Percentiles rank a stretch among this genome's conserved stretches.
These are phyloP conservation scores for Columba janthina DNA, from an alignment of 2,113 vertebrate species.

Conservation along the genomic window DNA sequence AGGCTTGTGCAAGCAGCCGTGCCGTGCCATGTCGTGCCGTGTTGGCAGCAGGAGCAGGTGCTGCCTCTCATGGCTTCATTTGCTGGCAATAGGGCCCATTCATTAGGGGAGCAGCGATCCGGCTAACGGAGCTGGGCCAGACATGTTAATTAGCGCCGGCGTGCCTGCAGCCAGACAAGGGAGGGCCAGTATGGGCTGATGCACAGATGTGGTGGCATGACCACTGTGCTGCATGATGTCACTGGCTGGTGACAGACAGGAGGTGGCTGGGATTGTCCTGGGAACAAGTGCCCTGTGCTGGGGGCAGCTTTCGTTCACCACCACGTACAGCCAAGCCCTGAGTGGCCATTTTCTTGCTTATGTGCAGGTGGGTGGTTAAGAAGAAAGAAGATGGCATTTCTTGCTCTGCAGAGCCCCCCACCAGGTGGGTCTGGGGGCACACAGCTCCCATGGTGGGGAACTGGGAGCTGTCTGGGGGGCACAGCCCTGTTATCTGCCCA, in stretches of 20 bases:
- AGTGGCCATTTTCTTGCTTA: not conserved
- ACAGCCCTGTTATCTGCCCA: fast-evolving
- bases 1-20: not conserved
- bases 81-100: not conserved
- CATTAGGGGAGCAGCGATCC: slow-evolving; percentile 19
- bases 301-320: not conserved
- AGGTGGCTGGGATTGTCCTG: fast-evolving
- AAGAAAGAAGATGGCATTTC: not conserved
- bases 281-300: not conserved
- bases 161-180: not conserved
- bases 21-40: not conserved
- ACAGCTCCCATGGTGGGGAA: not conserved
- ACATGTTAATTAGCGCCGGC: slow-evolving; percentile 1
- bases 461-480: not conserved
- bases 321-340: fast-evolving
- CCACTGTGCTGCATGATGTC: not conserved
- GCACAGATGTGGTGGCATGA: not conserved
- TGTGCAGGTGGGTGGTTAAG: not conserved
- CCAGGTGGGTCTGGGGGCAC: not conserved
- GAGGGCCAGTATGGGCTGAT: not conserved
- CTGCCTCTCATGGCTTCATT: not conserved
- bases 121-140: slow-evolving; percentile 28
- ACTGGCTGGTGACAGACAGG: not conserved
- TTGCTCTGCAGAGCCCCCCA: not conserved
- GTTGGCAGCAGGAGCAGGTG: not conserved